These are phyloP conservation scores for Acrossocheilus wenchowensis DNA, from an alignment of 2,797 vertebrate genomes.

Conservation along the genomic window DNA sequence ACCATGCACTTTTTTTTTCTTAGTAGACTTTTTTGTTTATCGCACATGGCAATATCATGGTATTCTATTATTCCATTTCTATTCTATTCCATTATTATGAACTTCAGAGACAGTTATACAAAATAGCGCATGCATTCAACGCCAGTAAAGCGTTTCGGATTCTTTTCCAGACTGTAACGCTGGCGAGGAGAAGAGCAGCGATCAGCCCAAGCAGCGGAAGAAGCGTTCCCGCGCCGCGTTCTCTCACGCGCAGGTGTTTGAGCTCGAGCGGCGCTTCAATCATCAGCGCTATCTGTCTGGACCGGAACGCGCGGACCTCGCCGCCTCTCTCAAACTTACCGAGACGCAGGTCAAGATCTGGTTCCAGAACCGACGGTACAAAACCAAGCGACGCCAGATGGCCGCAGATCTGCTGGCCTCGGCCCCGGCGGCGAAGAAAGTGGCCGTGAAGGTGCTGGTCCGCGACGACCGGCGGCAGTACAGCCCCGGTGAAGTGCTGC, in stretches of 20 bases:
- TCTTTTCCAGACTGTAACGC: slow-evolving; percentile 73
- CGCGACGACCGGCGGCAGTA: slow-evolving; percentile 99
- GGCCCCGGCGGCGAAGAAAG: slow-evolving; percentile 94
- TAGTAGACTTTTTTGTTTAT: neutral
- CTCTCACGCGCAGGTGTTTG: slow-evolving; percentile 98
- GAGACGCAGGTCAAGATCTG: slow-evolving; percentile 99
- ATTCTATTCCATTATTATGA: neutral
- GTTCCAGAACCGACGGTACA: slow-evolving; percentile 99
- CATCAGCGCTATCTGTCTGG: slow-evolving; percentile 98
- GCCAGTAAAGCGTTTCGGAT: neutral
- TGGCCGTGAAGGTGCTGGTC: slow-evolving; percentile 96
- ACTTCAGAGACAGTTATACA: neutral
- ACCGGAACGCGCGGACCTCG: slow-evolving; percentile 95
- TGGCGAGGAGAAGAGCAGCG: slow-evolving; percentile 70
- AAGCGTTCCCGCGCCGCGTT: slow-evolving; percentile 97
- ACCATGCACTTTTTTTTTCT: too few species aligned
- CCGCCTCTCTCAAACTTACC: slow-evolving; percentile 96
- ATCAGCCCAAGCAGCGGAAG: slow-evolving; percentile 90
- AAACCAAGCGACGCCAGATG: slow-evolving; percentile 97
- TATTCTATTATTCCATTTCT: neutral
- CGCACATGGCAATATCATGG: too few species aligned
- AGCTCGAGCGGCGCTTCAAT: slow-evolving; percentile 97
- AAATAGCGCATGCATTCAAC: neutral
- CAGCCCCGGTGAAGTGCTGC: slow-evolving; percentile 90
- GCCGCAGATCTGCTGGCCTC: slow-evolving; percentile 92